Base-by-base conservation (phyloP, 1,140 invertebrate species). In the Drosophila chauvacae region DNA sequence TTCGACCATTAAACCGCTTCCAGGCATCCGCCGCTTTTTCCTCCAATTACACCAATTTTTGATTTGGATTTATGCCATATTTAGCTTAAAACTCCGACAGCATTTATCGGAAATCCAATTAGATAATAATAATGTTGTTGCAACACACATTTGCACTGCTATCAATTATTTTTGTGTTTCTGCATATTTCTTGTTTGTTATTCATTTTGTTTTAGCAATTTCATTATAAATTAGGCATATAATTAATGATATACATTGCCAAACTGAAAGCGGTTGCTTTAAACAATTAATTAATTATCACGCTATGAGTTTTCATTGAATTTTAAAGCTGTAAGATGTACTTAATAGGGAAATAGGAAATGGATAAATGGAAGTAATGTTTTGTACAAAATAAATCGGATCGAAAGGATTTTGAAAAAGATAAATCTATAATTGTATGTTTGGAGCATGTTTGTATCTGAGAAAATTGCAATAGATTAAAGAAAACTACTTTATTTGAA, bases 91-190 rank as follows among this genome's bases (percentile, higher is more conserved):
- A 35, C 28, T 7, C 37, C 5, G 13, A 20, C 13, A 10, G 23
- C 41, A 57, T 75, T 58, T 47, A 48, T 75, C 55, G 50, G 42
- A 74, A 75, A 63, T 75, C 51, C 51, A 63, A 74, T 75, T 75
- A 64, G 50, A 37, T 56, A 20, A 74, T 74, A 42, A 55, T 56
- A 48, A 47, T 77, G 37, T 37, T 41, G 37, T 42, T 76, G 60
- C 53, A 14, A 41, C 37, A 53, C 37, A 37, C 23, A 28, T 77
- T 75, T 41, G 55, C 45, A 47, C 47, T 59, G 20, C 33, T 53
- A 76, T 66, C 28, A 72, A 59, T 70, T 50, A 59, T 58, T 70
- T 20, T 71, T 30, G 11, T 7, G 3, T 16, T 42, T 70, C 18
- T 39, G 26, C 28, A 33, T 56, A 70, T 51, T 33, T 18, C 13